phyloP scores from a whole-genome alignment of 2,888 invertebrate species.

The Anodontia alba region DNA sequence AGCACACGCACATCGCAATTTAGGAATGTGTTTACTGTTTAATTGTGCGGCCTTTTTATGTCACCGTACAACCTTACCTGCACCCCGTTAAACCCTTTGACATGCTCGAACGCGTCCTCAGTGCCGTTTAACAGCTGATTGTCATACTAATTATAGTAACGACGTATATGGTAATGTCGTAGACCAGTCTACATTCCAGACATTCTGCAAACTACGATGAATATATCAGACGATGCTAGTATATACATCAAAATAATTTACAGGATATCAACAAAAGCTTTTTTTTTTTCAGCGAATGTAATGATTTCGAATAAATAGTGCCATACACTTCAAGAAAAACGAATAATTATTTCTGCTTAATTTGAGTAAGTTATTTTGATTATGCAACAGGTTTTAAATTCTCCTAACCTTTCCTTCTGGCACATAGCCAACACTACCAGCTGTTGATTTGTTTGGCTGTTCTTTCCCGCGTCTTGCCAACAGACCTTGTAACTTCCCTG shows the following conservation, averaged over 20 bases:
- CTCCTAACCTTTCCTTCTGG: constrained; percentile 73
- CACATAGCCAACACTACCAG: constrained; percentile 70
- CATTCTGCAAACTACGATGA: constrained; percentile 55
- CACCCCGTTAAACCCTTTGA: not conserved
- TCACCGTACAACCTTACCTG: not conserved
- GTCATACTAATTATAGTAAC: constrained; percentile 71
- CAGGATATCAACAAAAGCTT: too few relatives aligned
- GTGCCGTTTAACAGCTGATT: constrained; percentile 61
- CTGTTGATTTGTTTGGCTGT: constrained; percentile 81
- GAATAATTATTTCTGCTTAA: constrained; percentile 4
- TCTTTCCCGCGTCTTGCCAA: constrained; percentile 84
- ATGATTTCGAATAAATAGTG: too few relatives aligned
- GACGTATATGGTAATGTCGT: constrained; percentile 80
- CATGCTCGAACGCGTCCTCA: constrained; percentile 14
- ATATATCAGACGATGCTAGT: not conserved
- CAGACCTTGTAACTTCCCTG: constrained; percentile 64
- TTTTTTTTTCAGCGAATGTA: too few relatives aligned
- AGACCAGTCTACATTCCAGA: constrained; percentile 81
- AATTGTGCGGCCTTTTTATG: too few relatives aligned
- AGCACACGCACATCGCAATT: too few relatives aligned
- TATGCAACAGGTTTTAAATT: constrained; percentile 59
- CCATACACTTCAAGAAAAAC: not conserved
- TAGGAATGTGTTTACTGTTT: too few relatives aligned
- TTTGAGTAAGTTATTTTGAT: too few relatives aligned
- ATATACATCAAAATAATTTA: too few relatives aligned